These are phyloP conservation scores for Vicugna pacos DNA, from an alignment of 2,113 vertebrate species.

Conservation along the genomic window DNA sequence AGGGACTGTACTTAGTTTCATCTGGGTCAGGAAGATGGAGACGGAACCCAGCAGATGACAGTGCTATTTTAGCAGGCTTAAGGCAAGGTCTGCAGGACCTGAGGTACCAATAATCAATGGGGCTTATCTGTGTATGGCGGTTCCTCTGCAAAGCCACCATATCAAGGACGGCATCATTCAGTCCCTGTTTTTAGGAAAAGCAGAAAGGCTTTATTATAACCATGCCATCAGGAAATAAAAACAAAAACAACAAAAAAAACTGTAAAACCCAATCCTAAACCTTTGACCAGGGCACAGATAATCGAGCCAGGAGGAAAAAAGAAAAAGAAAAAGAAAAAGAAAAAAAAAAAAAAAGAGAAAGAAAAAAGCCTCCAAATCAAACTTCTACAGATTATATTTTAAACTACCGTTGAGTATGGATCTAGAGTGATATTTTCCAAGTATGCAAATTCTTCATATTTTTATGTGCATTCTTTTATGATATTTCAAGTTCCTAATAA, in stretches of 20 bases:
- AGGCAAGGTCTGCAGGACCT: not conserved
- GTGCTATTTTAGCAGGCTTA: not conserved
- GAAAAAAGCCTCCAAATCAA: constrained; percentile 5
- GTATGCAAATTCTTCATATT: not conserved
- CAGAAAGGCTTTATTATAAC: not conserved
- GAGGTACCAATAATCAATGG: not conserved
- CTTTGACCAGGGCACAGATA: constrained; percentile 29
- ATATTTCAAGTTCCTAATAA: not conserved
- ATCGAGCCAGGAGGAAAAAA: not conserved
- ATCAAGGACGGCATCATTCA: not conserved
- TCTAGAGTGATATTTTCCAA: not conserved
- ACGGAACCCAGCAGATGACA: not conserved
- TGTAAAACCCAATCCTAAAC: not conserved
- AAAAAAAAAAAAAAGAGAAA: not conserved
- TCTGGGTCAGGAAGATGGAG: not conserved
- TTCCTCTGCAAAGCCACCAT: not conserved
- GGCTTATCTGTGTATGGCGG: not conserved
- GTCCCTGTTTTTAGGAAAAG: not conserved
- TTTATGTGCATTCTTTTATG: constrained; percentile 2
- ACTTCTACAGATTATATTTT: not conserved
- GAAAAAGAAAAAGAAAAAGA: not conserved
- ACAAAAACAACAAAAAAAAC: not conserved
- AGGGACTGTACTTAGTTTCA: not conserved
- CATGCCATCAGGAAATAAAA: not conserved
- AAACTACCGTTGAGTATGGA: not conserved